A percentile compares a stretch with the other conserved stretches of the same genome.
Evolutionary conservation across 1,140 invertebrate species (phyloP).

Genomic region (Aphidius gifuensis): DNA sequence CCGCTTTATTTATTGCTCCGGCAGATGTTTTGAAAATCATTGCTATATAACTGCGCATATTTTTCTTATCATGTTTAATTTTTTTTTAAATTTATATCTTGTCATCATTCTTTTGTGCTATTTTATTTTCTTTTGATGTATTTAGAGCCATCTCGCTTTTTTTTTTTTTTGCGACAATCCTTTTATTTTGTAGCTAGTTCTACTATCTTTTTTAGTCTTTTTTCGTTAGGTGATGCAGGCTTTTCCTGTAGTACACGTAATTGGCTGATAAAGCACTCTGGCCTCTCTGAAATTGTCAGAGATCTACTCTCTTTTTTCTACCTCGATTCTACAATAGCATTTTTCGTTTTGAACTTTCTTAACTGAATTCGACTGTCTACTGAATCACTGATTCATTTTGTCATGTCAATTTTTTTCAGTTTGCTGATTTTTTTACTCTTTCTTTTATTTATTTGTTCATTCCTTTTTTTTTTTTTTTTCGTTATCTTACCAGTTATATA

Average conservation of each 20-base stretch:
- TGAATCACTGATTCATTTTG: too few species aligned
- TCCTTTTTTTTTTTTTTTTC: too few species aligned
- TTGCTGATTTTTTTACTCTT: too few species aligned
- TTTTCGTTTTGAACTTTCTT: too few species aligned
- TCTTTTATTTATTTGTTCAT: too few species aligned
- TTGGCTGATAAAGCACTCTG: slow-evolving; percentile 34
- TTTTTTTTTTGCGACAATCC: background rate
- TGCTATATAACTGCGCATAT: slow-evolving; percentile 35
- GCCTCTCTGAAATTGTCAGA: background rate
- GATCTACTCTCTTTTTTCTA: slow-evolving; percentile 26
- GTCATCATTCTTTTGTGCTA: slow-evolving; percentile 4
- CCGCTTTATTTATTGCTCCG: too few species aligned
- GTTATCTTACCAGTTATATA: too few species aligned
- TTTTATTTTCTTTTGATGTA: background rate
- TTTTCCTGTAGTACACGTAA: slow-evolving; percentile 25
- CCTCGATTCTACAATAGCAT: slow-evolving; percentile 8
- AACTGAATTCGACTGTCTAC: too few species aligned
- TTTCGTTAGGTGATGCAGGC: too few species aligned
- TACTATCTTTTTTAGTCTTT: slow-evolving; percentile 13
- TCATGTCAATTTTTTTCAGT: too few species aligned
- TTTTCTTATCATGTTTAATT: slow-evolving; percentile 25
- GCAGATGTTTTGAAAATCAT: background rate
- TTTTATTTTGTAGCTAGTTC: background rate
- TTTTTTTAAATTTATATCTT: slow-evolving; percentile 17
- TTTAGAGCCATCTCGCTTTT: slow-evolving; percentile 2